Conservation (phyloP, 2,113 vertebrate species). For the Rhinichthys klamathensis region DNA sequence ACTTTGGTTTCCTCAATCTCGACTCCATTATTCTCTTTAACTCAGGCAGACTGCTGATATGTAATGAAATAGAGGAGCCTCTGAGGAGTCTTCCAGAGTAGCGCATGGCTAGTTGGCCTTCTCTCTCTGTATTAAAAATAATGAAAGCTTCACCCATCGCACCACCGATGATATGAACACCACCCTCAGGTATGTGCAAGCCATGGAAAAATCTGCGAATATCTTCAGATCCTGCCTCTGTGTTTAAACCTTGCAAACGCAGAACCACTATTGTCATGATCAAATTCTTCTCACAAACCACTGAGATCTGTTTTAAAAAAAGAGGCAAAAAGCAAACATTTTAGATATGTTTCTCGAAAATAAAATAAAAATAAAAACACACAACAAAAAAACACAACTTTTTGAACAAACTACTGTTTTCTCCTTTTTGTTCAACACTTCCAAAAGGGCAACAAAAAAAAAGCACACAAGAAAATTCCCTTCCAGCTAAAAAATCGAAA, state of each 20-base stretch:
- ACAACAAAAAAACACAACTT: neutral
- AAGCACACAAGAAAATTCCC: neutral
- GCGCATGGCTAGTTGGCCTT: slow-evolving; percentile 86
- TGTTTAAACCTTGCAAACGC: slow-evolving; percentile 89
- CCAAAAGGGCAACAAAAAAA: neutral
- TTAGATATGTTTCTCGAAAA: neutral
- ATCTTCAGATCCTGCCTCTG: slow-evolving; percentile 85
- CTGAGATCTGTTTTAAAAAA: slow-evolving; percentile 37
- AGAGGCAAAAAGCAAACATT: neutral
- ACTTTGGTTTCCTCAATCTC: slow-evolving; percentile 68
- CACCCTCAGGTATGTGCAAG: slow-evolving; percentile 89
- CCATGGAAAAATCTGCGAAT: slow-evolving; percentile 88
- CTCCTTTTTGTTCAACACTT: neutral
- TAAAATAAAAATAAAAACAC: neutral
- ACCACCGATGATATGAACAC: slow-evolving; percentile 94
- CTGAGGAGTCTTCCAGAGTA: slow-evolving; percentile 82
- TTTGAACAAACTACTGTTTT: neutral
- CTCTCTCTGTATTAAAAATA: slow-evolving; percentile 86
- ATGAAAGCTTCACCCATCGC: slow-evolving; percentile 90
- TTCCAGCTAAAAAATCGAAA: neutral
- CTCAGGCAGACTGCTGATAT: slow-evolving; percentile 88
- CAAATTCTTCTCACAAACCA: slow-evolving; percentile 7
- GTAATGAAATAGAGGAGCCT: slow-evolving; percentile 80
- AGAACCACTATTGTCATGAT: slow-evolving; percentile 84
- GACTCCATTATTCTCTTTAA: slow-evolving; percentile 83